Evolutionary conservation across 2,797 vertebrate genomes (phyloP).

Genomic region (Pogonophryne albipinna): DNA sequence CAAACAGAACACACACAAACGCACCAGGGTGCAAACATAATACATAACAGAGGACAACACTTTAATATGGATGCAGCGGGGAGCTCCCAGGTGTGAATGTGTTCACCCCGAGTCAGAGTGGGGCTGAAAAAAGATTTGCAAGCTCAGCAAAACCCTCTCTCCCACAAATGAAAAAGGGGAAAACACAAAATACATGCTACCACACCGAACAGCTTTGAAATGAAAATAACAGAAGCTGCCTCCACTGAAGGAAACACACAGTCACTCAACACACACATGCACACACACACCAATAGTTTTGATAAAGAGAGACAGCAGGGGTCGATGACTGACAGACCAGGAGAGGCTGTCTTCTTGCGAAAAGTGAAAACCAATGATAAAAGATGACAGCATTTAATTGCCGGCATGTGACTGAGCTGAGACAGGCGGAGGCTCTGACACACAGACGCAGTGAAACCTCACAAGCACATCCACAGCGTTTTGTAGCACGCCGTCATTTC

Average conservation of each 20-base stretch:
- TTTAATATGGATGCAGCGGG: slow-evolving; percentile 42
- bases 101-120: slow-evolving; percentile 15
- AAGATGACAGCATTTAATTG: slow-evolving; percentile 69
- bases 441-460: slow-evolving; percentile 9
- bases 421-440: slow-evolving; percentile 27
- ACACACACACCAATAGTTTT: slow-evolving; percentile 27
- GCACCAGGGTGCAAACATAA: slow-evolving; percentile 23
- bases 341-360: slow-evolving; percentile 32
- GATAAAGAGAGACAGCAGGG: slow-evolving; percentile 36
- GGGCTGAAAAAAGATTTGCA: slow-evolving; percentile 42
- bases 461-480: slow-evolving; percentile 11
- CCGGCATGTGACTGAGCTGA: slow-evolving; percentile 42
- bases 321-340: slow-evolving; percentile 54
- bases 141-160: slow-evolving; percentile 57
- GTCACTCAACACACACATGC: slow-evolving; percentile 2
- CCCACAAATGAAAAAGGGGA: slow-evolving; percentile 42
- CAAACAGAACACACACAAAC: slow-evolving; percentile 39
- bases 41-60: slow-evolving; percentile 18
- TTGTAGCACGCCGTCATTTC: slow-evolving; percentile 14
- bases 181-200: slow-evolving; percentile 24
- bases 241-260: slow-evolving; percentile 22
- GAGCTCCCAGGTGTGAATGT: slow-evolving; percentile 64
- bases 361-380: slow-evolving; percentile 55
- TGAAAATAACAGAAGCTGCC: slow-evolving; percentile 35
- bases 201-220: slow-evolving; percentile 30